These are phyloP conservation scores for Leucophenga montana DNA, from an alignment of 2,888 invertebrate species.

Conservation along the genomic window DNA sequence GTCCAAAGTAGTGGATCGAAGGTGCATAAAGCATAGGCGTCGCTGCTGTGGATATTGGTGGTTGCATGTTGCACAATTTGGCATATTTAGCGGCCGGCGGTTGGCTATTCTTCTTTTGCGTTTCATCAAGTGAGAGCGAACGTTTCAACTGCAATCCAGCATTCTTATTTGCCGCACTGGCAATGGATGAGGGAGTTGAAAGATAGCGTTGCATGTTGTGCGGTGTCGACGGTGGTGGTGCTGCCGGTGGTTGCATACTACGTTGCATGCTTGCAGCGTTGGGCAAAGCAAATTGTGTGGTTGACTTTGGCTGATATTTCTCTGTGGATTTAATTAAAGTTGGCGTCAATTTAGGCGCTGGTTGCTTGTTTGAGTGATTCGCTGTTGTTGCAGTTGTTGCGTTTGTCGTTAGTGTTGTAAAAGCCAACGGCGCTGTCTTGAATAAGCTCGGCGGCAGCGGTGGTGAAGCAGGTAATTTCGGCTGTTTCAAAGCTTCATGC, in stretches of 20 bases:
- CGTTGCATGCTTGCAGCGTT: neutral
- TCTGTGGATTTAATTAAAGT: neutral
- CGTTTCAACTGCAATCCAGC: conserved; percentile 58
- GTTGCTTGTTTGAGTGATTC: conserved; percentile 16
- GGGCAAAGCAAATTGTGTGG: neutral
- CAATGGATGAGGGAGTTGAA: conserved; percentile 69
- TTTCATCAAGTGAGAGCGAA: conserved; percentile 68
- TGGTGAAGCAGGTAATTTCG: conserved; percentile 66
- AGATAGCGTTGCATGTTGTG: conserved; percentile 57
- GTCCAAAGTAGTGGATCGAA: conserved; percentile 32
- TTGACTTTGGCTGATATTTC: neutral
- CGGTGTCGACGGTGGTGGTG: conserved; percentile 54
- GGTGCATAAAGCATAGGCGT: conserved; percentile 33
- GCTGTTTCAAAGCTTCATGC: conserved; percentile 51
- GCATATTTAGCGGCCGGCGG: conserved; percentile 34
- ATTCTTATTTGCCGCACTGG: conserved; percentile 69
- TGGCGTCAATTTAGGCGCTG: neutral
- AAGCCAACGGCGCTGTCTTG: conserved; percentile 63
- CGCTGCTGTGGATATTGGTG: conserved; percentile 15
- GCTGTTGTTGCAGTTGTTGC: conserved; percentile 36
- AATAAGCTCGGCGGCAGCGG: conserved; percentile 71
- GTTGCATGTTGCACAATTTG: conserved; percentile 29
- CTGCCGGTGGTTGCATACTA: neutral
- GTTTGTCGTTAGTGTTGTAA: conserved; percentile 48
- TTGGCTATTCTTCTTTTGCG: conserved; percentile 32